Conservation (phyloP, 2,797 vertebrate species). For the Eleutherodactylus coqui region DNA sequence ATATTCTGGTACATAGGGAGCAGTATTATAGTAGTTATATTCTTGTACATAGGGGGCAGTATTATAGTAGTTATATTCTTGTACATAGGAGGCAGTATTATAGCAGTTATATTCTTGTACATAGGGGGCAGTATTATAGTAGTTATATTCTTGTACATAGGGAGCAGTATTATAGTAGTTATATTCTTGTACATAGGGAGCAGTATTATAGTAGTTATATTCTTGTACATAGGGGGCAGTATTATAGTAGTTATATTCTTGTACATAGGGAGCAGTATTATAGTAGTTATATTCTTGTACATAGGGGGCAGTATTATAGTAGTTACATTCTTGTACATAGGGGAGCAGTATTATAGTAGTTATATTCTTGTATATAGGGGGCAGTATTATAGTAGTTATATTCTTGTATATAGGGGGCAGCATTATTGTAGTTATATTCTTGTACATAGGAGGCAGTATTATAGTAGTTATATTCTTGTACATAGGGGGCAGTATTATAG, state of each 20-base stretch:
- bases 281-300: neutral
- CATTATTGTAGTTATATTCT: conserved; percentile 17
- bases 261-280: neutral
- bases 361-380: conserved; percentile 1
- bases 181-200: neutral
- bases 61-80: conserved; percentile 11
- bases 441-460: conserved; percentile 1
- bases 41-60: conserved; percentile 5
- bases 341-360: neutral
- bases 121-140: neutral
- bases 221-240: neutral
- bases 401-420: conserved; percentile 5
- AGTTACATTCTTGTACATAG: conserved; percentile 9
- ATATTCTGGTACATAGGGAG: conserved; percentile 1
- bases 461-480: neutral
- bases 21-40: conserved; percentile 14
- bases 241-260: conserved; percentile 5
- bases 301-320: neutral
- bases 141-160: neutral
- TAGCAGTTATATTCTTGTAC: neutral
- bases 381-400: conserved; percentile 12
- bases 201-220: conserved; percentile 15
- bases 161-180: neutral
- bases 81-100: neutral
- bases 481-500: neutral